Percentiles rank a stretch among this genome's conserved stretches.
Conservation (phyloP, 2,888 invertebrate genomes). For the Aspidiotus destructor region DNA sequence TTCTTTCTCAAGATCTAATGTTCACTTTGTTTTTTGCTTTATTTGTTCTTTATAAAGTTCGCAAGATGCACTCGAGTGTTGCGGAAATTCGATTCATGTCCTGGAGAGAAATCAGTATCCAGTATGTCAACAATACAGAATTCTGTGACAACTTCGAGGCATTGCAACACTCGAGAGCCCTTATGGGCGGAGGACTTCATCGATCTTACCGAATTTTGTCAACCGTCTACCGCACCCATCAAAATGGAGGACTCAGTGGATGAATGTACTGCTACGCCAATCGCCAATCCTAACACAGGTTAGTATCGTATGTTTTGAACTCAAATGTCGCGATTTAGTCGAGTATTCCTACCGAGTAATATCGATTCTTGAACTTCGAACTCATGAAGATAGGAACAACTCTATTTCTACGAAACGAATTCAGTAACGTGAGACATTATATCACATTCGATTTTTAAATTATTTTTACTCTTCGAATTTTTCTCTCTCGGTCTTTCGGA, state of each 20-base stretch:
- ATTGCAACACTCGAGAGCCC: conserved; percentile 35
- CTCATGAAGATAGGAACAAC: no score
- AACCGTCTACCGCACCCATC: conserved; percentile 42
- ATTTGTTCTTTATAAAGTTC: conserved; percentile 39
- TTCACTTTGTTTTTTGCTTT: background rate
- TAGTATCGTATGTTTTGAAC: background rate
- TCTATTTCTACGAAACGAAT: no score
- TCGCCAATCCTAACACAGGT: conserved; percentile 33
- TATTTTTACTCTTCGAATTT: no score
- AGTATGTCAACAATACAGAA: conserved; percentile 29
- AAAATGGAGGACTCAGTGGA: conserved; percentile 43
- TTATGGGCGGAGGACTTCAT: conserved; percentile 56
- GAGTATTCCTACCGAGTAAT: background rate
- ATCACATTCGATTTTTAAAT: no score
- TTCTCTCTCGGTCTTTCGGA: no score
- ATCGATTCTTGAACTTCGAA: background rate
- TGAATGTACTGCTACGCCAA: conserved; percentile 34
- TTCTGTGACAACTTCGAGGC: conserved; percentile 18
- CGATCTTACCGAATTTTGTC: conserved; percentile 49
- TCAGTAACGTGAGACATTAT: no score
- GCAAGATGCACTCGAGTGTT: conserved; percentile 34
- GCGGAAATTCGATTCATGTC: conserved; percentile 42
- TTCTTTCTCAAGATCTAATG: background rate
- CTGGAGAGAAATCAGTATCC: conserved; percentile 43
- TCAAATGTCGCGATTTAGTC: background rate